Percentiles rank a stretch among this genome's conserved stretches.
Evolutionary conservation across 2,888 invertebrate species (phyloP).

Genomic region (Xestia rhomboidea): DNA sequence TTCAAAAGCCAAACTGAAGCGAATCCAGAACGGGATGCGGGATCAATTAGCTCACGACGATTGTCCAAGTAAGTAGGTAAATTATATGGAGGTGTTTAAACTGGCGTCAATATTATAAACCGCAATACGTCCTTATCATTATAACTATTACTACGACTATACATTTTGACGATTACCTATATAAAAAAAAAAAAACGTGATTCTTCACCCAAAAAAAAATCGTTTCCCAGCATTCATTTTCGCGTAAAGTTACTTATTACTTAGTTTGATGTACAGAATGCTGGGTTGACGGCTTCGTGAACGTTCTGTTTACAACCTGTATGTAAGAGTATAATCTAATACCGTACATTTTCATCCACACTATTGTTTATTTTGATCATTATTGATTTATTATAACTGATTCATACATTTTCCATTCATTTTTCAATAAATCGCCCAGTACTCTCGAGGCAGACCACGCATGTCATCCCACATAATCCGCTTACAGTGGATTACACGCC

Average conservation of each 20-base stretch:
- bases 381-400: slow-evolving; percentile 1
- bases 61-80: not conserved
- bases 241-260: too few relatives aligned
- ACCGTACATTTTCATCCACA: not conserved
- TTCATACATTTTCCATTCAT: slow-evolving; percentile 21
- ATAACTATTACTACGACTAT: too few relatives aligned
- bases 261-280: too few relatives aligned
- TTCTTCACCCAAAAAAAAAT: too few relatives aligned
- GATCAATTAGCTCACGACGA: not conserved
- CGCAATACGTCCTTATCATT: not conserved
- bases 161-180: not conserved
- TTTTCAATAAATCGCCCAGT: slow-evolving; percentile 31
- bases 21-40: too few relatives aligned
- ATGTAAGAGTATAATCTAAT: too few relatives aligned
- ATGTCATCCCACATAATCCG: slow-evolving; percentile 66
- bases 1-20: too few relatives aligned
- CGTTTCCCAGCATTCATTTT: too few relatives aligned
- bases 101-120: not conserved
- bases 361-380: not conserved
- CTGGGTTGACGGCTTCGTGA: too few relatives aligned
- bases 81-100: not conserved
- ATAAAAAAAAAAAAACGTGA: too few relatives aligned
- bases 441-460: slow-evolving; percentile 29
- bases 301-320: too few relatives aligned
- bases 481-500: slow-evolving; percentile 65